phyloP scores from a whole-genome alignment of 2,888 invertebrate genomes.

The Mamestra brassicae region DNA sequence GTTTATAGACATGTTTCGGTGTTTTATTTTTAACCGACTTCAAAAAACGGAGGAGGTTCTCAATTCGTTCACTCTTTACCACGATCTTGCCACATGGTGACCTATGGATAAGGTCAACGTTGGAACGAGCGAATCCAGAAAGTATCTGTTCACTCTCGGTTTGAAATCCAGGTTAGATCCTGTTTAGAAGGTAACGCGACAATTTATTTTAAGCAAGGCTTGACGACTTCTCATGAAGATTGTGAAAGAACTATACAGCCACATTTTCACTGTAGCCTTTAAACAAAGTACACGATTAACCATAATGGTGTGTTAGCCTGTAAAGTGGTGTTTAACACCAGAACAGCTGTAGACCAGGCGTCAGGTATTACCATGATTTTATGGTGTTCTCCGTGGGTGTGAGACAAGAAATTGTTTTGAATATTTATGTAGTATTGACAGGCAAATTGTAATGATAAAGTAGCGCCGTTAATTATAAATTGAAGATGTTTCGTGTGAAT shows the following conservation, averaged over 20 bases:
- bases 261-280: not conserved
- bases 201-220: not conserved
- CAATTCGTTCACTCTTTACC: no score
- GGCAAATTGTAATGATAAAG: constrained; percentile 49
- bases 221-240: not conserved
- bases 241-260: not conserved
- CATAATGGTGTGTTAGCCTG: constrained; percentile 42
- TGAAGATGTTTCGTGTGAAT: constrained; percentile 44
- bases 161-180: not conserved
- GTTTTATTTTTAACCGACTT: no score
- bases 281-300: constrained; percentile 10
- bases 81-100: not conserved
- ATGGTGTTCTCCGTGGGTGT: constrained; percentile 61
- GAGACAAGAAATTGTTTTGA: constrained; percentile 55
- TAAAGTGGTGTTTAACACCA: constrained; percentile 39
- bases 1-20: not conserved
- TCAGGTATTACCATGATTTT: constrained; percentile 57
- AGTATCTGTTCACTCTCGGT: not conserved
- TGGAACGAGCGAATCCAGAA: not conserved
- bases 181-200: not conserved
- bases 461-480: constrained; percentile 40
- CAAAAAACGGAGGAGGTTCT: no score
- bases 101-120: not conserved
- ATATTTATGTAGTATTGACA: constrained; percentile 58
- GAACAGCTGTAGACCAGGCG: constrained; percentile 44